Evolutionary conservation across 2,888 invertebrate genomes (phyloP), one percentile per base, ranked within the genome.

Genomic region (Acanthopleura granulata): DNA sequence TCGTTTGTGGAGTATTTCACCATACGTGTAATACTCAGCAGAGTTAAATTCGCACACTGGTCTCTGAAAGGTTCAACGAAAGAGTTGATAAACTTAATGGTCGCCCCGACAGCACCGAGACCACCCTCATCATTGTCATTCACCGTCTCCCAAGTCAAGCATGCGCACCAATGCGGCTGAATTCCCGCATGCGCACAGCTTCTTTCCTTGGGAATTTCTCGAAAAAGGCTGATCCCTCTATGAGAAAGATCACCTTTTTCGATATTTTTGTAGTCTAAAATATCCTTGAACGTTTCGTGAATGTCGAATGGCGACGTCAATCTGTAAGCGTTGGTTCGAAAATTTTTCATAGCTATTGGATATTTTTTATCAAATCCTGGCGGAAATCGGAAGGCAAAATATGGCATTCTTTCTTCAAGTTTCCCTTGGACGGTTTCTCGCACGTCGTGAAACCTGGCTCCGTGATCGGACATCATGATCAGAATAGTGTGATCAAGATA

Each of bases 121-220:
- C 93, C 93, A 15, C 93, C 87, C 0, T 90, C 86, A 62, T 93
- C 92, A 0, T 90, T 87, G 0, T 91, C 77, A 0, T 93, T 89
- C 0, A 96, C 91, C 73, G 93, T 92, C 79, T 93, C 90, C 97
- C 97, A 98, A n/a, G 93, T 93, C 0, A 97, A 92, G 87, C 98
- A 98, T 0, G 97, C 94, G 89, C 98, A 98, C 98, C 98, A 98
- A 89, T 98, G 98, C 0, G 97, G 94, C 88, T 97, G 97, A 76
- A 98, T 95, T 74, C 94, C 95, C 0, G 98, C 98, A 89, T 96
- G 94, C 6, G 94, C 93, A 89, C 97, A 97, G 11, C 95, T 95
- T 29, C 97, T 92, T 81, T 94, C 93, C 15, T 91, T 86, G 0
- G 97, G 95, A 29, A 90, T 86, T 74, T 83, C 80, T 57, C 78